Base-by-base conservation (phyloP, 1,140 invertebrate genomes). In the Choristoneura fumiferana region DNA sequence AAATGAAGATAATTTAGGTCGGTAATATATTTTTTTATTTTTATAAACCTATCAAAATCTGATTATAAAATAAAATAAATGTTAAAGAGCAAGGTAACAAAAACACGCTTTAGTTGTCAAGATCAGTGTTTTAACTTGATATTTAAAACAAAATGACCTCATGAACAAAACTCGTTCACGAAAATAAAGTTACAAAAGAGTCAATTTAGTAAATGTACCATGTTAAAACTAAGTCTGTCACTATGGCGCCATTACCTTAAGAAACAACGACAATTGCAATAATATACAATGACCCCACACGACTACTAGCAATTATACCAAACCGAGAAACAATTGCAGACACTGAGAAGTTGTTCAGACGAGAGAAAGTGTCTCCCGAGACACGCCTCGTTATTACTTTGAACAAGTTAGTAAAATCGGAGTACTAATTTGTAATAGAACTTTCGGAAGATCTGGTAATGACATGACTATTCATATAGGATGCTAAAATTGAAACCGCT, bases 131-230 rank as follows among this genome's bases (percentile, higher is more conserved):
- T 37, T 9, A 10, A 37, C 35, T 37, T 37, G 35, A 37, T 37
- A 3, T 37, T 45, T 9, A 17, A 22, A 45, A 45, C 40, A 45
- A 49, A 49, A 49, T 18, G 43, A 49, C 43, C 12, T 49, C 43
- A 49, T 49, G 0, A 18, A 49, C 8, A 29, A 18, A 12, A 8
- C n/a, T 29, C 29, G n/a, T 33, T 33, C n/a, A 49, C 18, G 40
- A 22, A 49, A 49, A 49, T 49, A 29, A 15, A 10, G 22, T 10
- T 12, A 49, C 14, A 40, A 40, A 45, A 17, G 15, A 45, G 15
- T 18, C 18, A 22, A n/a, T 45, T 45, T 45, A 15, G 40, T 22
- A 45, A 43, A 45, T 45, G 10, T 4, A 14, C 4, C 40, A 18
- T 18, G 14, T 40, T 17, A 40, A 14, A 40, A 15, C 38, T 40